Conservation (phyloP, 2,113 vertebrate genomes). For the Spheniscus mendiculus region DNA sequence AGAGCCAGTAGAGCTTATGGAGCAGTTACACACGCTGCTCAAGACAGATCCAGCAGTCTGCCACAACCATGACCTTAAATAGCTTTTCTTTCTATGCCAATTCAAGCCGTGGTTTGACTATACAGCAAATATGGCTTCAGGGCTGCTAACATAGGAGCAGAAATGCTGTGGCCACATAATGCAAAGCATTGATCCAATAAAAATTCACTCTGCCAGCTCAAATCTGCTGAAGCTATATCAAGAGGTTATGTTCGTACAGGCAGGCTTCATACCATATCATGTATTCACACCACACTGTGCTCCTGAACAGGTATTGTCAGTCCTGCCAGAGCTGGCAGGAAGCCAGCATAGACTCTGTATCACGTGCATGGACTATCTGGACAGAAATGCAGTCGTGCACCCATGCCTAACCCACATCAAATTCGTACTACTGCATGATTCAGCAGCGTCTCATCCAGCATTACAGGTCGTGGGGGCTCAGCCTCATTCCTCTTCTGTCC, state of each 20-base stretch:
- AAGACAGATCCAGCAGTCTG: slow-evolving; percentile 7
- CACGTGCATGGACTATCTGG: neutral
- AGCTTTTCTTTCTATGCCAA: neutral
- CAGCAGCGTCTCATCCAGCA: neutral
- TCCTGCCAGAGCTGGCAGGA: neutral
- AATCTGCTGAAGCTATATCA: neutral
- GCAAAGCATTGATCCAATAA: neutral
- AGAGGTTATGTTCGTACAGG: neutral
- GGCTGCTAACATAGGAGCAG: neutral
- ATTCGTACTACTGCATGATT: neutral
- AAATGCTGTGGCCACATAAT: neutral
- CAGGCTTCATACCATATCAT: fast-evolving
- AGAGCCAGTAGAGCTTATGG: neutral
- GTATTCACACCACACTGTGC: neutral
- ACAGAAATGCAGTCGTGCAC: neutral
- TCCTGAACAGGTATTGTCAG: neutral
- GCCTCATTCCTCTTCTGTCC: neutral
- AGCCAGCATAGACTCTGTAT: neutral
- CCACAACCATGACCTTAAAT: slow-evolving; percentile 30
- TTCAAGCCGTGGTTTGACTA: neutral
- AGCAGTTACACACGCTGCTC: slow-evolving; percentile 23
- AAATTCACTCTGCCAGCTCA: neutral
- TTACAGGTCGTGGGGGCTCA: neutral
- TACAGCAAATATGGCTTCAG: neutral
- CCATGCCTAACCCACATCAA: neutral